A percentile compares a stretch with the other conserved stretches of the same genome.
Conservation (phyloP, 2,888 invertebrate species). For the Andrena hattorfiana region DNA sequence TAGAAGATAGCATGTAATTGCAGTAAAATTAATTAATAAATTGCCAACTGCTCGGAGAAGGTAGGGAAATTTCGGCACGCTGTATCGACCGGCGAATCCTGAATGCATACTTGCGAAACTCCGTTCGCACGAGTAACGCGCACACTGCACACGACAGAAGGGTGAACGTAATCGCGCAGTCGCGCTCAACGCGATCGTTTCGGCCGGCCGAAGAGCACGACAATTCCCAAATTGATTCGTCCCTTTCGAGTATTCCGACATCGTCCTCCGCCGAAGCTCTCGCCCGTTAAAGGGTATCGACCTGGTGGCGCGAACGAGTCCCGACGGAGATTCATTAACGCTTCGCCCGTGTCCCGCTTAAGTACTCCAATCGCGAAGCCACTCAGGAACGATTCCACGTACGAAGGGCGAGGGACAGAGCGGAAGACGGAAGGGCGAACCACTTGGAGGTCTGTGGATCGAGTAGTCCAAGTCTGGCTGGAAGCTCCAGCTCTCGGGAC, state of each 20-base stretch:
- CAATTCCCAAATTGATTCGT: conserved; percentile 66
- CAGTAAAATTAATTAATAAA: conserved; percentile 41
- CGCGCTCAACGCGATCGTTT: neutral
- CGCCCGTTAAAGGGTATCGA: conserved; percentile 67
- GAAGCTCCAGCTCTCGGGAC: conserved; percentile 69
- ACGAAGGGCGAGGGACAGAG: conserved; percentile 31
- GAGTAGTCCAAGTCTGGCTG: conserved; percentile 67
- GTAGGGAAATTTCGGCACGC: conserved; percentile 17
- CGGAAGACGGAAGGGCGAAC: conserved; percentile 48
- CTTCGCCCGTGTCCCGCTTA: conserved; percentile 72
- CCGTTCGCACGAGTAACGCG: neutral
- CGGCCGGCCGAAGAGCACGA: conserved; percentile 13
- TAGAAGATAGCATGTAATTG: conserved; percentile 23
- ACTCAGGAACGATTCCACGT: conserved; percentile 70
- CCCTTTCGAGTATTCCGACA: conserved; percentile 57
- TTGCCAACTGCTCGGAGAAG: conserved; percentile 19
- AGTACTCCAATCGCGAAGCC: conserved; percentile 75
- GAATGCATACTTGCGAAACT: neutral
- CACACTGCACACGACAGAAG: neutral
- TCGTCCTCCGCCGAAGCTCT: conserved; percentile 34
- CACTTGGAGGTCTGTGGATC: conserved; percentile 61
- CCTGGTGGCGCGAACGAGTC: conserved; percentile 64
- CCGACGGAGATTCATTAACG: conserved; percentile 75
- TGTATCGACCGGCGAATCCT: conserved; percentile 5
- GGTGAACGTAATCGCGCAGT: neutral